Conservation (phyloP, 2,797 vertebrate species). For the Mormyrops boulengeri region DNA sequence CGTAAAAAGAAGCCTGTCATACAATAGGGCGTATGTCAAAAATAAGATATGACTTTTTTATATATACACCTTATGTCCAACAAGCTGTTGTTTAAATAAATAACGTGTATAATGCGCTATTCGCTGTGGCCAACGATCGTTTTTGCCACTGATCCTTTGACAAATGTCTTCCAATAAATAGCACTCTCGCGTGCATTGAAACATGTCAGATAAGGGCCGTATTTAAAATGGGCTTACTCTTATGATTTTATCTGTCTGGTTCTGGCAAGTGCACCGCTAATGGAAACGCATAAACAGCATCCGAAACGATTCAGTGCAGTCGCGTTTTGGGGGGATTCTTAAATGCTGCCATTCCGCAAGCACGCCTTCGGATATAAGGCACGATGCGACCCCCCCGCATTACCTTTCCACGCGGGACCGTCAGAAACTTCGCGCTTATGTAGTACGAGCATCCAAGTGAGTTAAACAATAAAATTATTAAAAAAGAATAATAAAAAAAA, state of each 20-base stretch:
- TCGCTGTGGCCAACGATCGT: neutral
- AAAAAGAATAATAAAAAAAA: neutral
- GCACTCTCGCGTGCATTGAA: neutral
- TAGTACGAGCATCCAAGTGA: neutral
- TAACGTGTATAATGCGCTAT: constrained; percentile 8
- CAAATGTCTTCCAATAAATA: constrained; percentile 1
- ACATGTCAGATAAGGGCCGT: neutral
- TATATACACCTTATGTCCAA: constrained; percentile 22
- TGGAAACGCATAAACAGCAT: neutral
- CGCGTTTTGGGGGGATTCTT: neutral
- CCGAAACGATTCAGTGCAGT: neutral
- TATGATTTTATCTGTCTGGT: neutral
- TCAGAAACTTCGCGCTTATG: neutral
- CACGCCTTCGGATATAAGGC: neutral
- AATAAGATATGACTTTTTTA: constrained; percentile 13
- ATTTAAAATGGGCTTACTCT: neutral
- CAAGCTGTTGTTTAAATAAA: constrained; percentile 23
- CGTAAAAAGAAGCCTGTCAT: constrained; percentile 21
- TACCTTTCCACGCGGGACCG: neutral
- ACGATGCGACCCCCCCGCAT: neutral
- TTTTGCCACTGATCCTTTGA: constrained; percentile 3
- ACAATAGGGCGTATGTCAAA: constrained; percentile 19
- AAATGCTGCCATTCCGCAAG: neutral
- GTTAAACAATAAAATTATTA: neutral
- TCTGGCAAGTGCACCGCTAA: neutral